Evolutionary conservation across 2,797 vertebrate species (phyloP).

Genomic region (Gorsachius magnificus): DNA sequence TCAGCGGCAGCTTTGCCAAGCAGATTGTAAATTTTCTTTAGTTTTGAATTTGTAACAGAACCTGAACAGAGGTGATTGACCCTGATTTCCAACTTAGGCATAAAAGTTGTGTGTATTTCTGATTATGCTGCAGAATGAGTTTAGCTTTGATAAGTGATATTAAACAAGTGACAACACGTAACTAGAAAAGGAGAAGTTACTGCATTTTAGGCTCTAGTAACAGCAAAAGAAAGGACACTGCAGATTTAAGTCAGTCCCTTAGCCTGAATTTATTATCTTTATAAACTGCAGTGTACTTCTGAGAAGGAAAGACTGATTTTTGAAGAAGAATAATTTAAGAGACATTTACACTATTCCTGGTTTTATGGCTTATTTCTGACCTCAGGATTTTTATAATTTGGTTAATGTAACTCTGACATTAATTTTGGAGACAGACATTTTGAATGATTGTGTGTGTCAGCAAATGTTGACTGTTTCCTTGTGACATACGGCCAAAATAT

Average conservation of each 20-base stretch:
- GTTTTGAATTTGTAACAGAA: neutral
- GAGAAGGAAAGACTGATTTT: neutral
- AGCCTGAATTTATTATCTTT: neutral
- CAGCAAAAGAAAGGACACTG: neutral
- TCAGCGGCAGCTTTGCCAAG: neutral
- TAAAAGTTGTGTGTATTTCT: neutral
- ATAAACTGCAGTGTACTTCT: neutral
- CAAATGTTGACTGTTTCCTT: neutral
- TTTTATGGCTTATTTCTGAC: neutral
- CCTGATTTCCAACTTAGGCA: neutral
- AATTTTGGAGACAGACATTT: neutral
- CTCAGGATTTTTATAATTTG: neutral
- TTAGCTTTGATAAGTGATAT: neutral
- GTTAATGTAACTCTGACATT: neutral
- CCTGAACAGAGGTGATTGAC: neutral
- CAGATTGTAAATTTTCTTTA: neutral
- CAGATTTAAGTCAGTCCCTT: neutral
- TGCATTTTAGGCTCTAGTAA: neutral
- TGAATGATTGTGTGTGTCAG: neutral
- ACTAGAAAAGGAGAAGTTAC: neutral
- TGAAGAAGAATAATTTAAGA: neutral
- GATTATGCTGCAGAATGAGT: neutral
- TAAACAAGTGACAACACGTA: neutral
- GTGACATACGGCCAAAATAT: neutral
- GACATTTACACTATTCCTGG: neutral